Conservation (phyloP, 53 echinoderm and acorn worm species). For the Glandiceps talaboti region DNA sequence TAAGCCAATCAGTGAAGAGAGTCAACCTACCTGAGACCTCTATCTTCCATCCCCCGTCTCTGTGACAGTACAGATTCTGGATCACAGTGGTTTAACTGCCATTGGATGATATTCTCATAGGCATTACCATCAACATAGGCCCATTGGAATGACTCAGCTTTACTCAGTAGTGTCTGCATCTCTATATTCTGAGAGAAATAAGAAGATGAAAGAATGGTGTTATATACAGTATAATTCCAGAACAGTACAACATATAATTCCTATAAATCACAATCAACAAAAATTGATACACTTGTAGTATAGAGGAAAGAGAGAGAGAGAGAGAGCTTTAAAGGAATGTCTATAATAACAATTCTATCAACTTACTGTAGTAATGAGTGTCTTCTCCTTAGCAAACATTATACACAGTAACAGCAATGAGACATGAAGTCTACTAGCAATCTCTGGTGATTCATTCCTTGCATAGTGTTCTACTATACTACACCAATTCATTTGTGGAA, state of each 20-base stretch:
- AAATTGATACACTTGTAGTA: too few relatives aligned
- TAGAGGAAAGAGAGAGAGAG: too few relatives aligned
- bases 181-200: constrained; percentile 29
- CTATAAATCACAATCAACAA: too few relatives aligned
- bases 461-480: constrained; percentile 29
- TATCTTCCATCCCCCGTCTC: not conserved
- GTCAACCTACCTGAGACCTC: constrained; percentile 20
- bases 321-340: too few relatives aligned
- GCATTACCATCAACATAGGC: constrained; percentile 42
- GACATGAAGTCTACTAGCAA: constrained; percentile 50
- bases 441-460: constrained; percentile 20
- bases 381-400: constrained; percentile 59
- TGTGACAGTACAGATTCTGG: constrained; percentile 28
- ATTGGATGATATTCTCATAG: constrained; percentile 54
- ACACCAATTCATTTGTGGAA: constrained; percentile 64
- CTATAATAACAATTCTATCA: too few relatives aligned
- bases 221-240: not conserved
- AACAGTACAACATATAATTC: too few relatives aligned
- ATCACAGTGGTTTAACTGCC: constrained; percentile 73
- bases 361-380: constrained; percentile 34
- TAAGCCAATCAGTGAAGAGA: too few relatives aligned
- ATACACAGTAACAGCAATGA: constrained; percentile 64
- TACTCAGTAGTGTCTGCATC: constrained; percentile 54
- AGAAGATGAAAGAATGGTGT: not conserved
- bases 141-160: constrained; percentile 66